Evolutionary conservation across 2,113 vertebrate genomes (phyloP).

Genomic region (Ivindomyrus marchei): DNA sequence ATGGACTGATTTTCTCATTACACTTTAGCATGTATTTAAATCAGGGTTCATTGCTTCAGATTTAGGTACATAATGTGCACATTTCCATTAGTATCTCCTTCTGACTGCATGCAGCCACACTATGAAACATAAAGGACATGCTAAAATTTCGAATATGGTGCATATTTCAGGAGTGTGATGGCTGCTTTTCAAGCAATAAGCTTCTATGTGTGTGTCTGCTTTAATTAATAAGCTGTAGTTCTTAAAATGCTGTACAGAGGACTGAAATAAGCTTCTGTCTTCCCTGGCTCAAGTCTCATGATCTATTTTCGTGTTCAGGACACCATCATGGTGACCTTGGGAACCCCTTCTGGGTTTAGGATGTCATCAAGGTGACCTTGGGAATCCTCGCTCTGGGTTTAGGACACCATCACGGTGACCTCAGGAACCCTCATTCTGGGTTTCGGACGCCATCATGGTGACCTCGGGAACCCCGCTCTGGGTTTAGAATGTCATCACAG

Average conservation of each 20-base stretch:
- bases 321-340: not conserved
- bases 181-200: not conserved
- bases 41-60: not conserved
- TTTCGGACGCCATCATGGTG: not conserved
- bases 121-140: not conserved
- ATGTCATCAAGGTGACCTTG: not conserved
- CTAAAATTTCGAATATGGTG: not conserved
- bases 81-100: not conserved
- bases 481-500: not conserved
- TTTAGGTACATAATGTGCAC: constrained; percentile 8
- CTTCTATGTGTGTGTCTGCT: not conserved
- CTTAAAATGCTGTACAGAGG: not conserved
- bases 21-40: not conserved
- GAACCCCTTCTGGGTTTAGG: not conserved
- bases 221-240: not conserved
- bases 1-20: not conserved
- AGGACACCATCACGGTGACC: not conserved
- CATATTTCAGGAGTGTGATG: not conserved
- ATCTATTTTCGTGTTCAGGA: not conserved
- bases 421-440: not conserved
- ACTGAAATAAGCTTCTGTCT: not conserved
- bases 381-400: not conserved
- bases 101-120: not conserved
- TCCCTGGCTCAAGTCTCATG: not conserved
- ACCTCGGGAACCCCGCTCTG: not conserved